Percentiles rank a stretch among this genome's conserved stretches.
These are phyloP conservation scores for Idaea dimidiata DNA, from an alignment of 2,888 invertebrate species.

Conservation along the genomic window DNA sequence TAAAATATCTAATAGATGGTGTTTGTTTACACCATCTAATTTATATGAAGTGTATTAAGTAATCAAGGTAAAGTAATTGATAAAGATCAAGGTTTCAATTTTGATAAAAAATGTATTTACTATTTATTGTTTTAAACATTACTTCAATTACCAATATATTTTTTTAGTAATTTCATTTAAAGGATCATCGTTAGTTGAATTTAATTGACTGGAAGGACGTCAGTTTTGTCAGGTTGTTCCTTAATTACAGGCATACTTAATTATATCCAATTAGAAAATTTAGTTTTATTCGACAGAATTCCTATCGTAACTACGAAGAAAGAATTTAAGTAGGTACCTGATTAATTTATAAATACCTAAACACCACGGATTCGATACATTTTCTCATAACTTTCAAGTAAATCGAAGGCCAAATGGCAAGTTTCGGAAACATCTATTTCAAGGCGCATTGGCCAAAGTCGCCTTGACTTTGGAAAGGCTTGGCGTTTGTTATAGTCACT, in stretches of 20 bases:
- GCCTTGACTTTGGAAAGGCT: neutral
- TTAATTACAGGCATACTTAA: no score
- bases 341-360: neutral
- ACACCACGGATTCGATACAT: neutral
- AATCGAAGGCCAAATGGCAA: conserved; percentile 24
- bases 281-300: no score
- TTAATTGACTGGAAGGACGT: no score
- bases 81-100: neutral
- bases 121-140: neutral
- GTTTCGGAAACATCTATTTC: conserved; percentile 7
- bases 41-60: conserved; percentile 19
- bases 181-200: no score
- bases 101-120: neutral
- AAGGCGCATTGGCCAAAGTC: conserved; percentile 2
- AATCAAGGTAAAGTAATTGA: neutral
- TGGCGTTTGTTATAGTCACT: neutral
- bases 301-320: no score
- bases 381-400: conserved; percentile 9
- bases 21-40: conserved; percentile 32
- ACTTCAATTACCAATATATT: no score
- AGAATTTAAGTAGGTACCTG: no score
- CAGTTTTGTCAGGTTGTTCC: no score
- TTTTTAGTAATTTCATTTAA: no score
- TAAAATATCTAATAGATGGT: no score
- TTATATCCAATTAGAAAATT: no score